Percentiles rank a stretch among this genome's conserved stretches.
Evolutionary conservation across 2,113 vertebrate species (phyloP).

Genomic region (Pyxicephalus adspersus): DNA sequence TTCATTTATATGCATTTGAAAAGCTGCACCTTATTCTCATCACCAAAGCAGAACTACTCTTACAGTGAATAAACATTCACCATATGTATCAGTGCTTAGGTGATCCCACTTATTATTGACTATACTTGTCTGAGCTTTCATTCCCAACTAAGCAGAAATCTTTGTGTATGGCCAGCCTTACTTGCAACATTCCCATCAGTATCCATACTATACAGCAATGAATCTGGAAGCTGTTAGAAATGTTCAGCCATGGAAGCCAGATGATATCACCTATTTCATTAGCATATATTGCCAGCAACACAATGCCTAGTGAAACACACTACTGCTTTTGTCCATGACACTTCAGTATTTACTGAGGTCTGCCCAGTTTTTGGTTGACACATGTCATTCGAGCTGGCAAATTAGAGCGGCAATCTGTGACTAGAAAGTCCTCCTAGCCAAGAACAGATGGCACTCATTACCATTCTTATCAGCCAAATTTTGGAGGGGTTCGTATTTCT

Average conservation of each 20-base stretch:
- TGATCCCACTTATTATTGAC: too few species aligned
- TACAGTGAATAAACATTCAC: too few species aligned
- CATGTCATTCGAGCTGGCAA: constrained; percentile 40
- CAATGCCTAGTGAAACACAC: neutral
- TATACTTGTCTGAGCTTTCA: too few species aligned
- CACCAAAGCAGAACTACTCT: too few species aligned
- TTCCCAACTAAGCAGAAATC: too few species aligned
- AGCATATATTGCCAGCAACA: neutral
- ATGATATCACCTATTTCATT: neutral
- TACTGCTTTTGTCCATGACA: neutral
- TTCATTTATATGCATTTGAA: too few species aligned
- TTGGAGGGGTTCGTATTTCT: constrained; percentile 32
- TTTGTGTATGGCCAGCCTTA: too few species aligned
- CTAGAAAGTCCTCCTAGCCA: constrained; percentile 30
- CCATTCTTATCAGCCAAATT: constrained; percentile 37
- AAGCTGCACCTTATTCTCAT: too few species aligned
- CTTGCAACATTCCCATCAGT: too few species aligned
- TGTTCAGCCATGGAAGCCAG: neutral
- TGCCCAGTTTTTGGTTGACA: constrained; percentile 28
- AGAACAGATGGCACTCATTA: constrained; percentile 44
- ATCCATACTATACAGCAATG: too few species aligned
- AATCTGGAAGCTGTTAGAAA: neutral
- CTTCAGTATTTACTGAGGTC: constrained; percentile 1
- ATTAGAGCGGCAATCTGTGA: constrained; percentile 26
- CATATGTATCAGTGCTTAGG: too few species aligned